Percentiles rank a stretch among this genome's conserved stretches.
Conservation (phyloP, 2,113 vertebrate genomes). For the Pavo muticus region DNA sequence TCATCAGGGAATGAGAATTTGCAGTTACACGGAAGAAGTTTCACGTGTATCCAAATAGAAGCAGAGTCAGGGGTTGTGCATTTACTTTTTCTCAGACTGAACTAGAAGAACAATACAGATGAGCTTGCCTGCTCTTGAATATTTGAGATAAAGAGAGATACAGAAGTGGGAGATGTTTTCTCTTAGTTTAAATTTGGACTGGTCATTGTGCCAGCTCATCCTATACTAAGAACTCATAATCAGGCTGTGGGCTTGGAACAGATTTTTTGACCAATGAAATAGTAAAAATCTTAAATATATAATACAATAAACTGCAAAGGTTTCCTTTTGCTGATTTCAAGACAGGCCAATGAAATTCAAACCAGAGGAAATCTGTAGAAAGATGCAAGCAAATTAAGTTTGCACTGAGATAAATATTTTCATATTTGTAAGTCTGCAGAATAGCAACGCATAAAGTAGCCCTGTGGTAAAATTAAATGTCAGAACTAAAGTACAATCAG, state of each 20-base stretch:
- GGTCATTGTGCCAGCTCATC: not conserved
- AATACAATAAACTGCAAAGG: not conserved
- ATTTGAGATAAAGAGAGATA: not conserved
- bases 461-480: not conserved
- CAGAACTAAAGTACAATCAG: not conserved
- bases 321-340: not conserved
- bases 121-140: not conserved
- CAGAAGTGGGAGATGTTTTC: not conserved
- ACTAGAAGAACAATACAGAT: not conserved
- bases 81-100: not conserved
- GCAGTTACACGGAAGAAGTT: not conserved
- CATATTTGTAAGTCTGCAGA: not conserved
- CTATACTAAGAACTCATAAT: not conserved
- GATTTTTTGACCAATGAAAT: not conserved
- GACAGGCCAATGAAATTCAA: not conserved
- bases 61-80: not conserved
- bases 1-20: not conserved
- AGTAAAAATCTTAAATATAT: not conserved
- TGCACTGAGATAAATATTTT: not conserved
- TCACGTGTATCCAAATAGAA: not conserved
- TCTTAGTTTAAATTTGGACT: not conserved
- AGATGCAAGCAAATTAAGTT: not conserved
- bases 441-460: not conserved
- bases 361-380: not conserved
- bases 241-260: rapidly evolving